Evolutionary conservation across 2,113 vertebrate genomes (phyloP).

Genomic region (Peromyscus californicus): DNA sequence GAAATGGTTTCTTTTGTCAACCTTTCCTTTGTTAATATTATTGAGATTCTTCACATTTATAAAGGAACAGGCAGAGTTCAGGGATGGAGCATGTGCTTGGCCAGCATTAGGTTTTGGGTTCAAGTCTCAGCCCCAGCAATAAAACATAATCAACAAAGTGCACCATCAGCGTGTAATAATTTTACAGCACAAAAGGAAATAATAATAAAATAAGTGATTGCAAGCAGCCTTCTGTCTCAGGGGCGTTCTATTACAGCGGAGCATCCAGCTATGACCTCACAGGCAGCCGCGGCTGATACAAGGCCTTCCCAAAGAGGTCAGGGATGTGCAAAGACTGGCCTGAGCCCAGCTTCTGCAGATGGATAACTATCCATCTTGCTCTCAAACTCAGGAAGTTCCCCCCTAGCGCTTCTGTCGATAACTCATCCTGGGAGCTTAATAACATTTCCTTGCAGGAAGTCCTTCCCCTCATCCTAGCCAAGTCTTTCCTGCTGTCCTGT

Average conservation of each 20-base stretch:
- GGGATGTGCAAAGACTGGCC: accelerated
- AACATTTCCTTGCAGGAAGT: constrained; percentile 79
- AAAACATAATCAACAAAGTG: background rate
- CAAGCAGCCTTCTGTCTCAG: background rate
- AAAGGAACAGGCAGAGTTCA: background rate
- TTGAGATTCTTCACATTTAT: background rate
- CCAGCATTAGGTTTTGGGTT: too few relatives aligned
- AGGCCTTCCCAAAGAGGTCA: background rate
- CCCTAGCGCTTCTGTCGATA: constrained; percentile 68
- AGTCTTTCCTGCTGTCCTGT: constrained; percentile 74
- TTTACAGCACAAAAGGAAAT: background rate
- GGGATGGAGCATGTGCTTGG: background rate
- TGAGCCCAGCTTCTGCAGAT: background rate
- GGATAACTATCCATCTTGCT: constrained; percentile 73
- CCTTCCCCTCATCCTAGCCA: constrained; percentile 71
- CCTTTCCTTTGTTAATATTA: background rate
- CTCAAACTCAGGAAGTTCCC: constrained; percentile 75
- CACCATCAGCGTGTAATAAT: background rate
- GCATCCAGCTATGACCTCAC: background rate
- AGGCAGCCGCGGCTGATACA: background rate
- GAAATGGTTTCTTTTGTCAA: background rate
- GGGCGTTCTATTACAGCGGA: background rate
- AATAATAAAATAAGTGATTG: background rate
- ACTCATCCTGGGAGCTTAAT: constrained; percentile 75
- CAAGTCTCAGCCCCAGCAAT: background rate